phyloP scores from a whole-genome alignment of 2,888 invertebrate genomes.

The Dugesia japonica region DNA sequence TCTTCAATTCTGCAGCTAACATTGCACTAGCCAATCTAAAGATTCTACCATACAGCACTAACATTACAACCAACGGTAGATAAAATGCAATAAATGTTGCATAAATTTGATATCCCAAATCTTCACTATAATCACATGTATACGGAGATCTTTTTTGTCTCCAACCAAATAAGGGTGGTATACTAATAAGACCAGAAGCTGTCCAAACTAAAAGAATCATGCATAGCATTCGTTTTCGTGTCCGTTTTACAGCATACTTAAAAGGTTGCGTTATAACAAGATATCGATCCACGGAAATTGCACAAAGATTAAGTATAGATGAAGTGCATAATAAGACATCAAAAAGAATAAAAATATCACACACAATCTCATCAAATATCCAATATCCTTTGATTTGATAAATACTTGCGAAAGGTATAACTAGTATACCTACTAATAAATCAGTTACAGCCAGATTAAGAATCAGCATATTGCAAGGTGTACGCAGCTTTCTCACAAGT shows the following conservation, averaged over 20 bases:
- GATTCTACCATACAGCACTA: constrained; percentile 87
- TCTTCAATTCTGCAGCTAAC: not conserved
- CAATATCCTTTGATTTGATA: constrained; percentile 45
- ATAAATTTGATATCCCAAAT: constrained; percentile 86
- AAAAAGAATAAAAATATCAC: constrained; percentile 51
- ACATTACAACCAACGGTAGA: constrained; percentile 82
- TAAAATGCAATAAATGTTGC: constrained; percentile 71
- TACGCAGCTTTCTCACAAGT: constrained; percentile 49
- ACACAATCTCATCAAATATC: constrained; percentile 45
- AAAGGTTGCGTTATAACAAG: constrained; percentile 60
- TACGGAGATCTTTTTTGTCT: constrained; percentile 37
- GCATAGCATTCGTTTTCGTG: constrained; percentile 69
- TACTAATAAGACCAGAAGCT: constrained; percentile 74
- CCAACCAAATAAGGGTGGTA: constrained; percentile 58
- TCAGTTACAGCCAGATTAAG: constrained; percentile 52
- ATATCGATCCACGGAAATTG: constrained; percentile 52
- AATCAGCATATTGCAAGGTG: constrained; percentile 48
- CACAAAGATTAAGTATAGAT: constrained; percentile 52
- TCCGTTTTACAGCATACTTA: constrained; percentile 81
- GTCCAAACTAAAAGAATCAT: constrained; percentile 76
- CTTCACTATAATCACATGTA: constrained; percentile 60
- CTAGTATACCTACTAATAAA: constrained; percentile 51
- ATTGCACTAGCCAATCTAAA: constrained; percentile 49
- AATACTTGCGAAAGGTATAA: constrained; percentile 51
- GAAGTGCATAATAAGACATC: constrained; percentile 52